Base-by-base conservation (phyloP, 2,888 invertebrate genomes). In the Calliphora vomitoria region DNA sequence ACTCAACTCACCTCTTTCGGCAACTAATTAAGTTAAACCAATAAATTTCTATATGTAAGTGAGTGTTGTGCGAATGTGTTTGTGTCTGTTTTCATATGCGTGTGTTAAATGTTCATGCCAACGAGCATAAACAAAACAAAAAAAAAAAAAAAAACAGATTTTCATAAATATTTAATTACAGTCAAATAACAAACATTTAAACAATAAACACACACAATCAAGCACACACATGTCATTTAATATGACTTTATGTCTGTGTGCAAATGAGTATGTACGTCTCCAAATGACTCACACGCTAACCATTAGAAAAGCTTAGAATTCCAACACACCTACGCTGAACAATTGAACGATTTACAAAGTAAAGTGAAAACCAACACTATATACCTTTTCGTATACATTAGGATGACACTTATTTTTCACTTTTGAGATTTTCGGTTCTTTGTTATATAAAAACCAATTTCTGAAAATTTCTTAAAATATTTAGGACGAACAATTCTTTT, bases 121-220 rank as follows among this genome's bases (percentile, higher is more conserved):
- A 31, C 13, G 1, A 25, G 11, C 53, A 55, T 55, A 68, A n/a
- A 58, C 15, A 35, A 50, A 31, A 25, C 25, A 25, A 58, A 76
- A 72, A 20, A 50, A 50, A 25, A 58, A 76, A 72, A 20, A 50
- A 50, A 58, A 78, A 76, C 78, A 74, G 44, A 69, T 82, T 82
- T 86, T 82, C 20, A 86, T 86, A 80, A 86, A 86, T 86, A 79
- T 80, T 79, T 83, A 83, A 86, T 83, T 82, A 71, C 10, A 71
- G 25, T 71, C 50, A 75, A 74, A 72, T 31, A 64, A 44, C 10
- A 55, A 66, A 64, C n/a, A 50, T 60, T 47, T 31, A 38, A 69
- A 68, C 25, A 18, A 35, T 58, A 15, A 6, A 69, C 2, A 15
- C 6, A 66, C 25, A 35, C 11, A 1, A n/a, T 4, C 74, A 44